Base-by-base conservation (phyloP, 2,888 invertebrate species). In the Cheilosia grossa region DNA sequence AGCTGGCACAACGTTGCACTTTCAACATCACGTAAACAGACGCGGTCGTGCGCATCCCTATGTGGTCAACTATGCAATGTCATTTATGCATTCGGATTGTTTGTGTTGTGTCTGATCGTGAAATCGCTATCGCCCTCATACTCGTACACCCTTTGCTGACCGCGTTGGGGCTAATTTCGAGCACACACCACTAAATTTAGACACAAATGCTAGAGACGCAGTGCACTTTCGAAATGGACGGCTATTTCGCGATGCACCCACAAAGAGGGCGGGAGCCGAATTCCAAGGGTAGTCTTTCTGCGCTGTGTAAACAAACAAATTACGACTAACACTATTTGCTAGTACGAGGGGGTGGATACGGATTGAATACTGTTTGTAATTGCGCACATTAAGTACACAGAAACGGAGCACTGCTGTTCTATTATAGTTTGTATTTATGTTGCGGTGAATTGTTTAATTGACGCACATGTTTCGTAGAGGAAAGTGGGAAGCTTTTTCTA, bases 391-490 rank as follows among this genome's bases (percentile, higher is more conserved):
- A 21, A 69, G 42, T 59, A 53, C 27, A 19, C 10, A 53, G 30
- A 73, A 49, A 44, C 54, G 47, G 59, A 59, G 17, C 15, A 13
- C 30, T n/a, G 24, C n/a, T 40, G 9, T 53, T 27, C 47, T 67
- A 40, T 56, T 78, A 61, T 67, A 13, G 24, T 80, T 72, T 72
- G 54, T 67, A 27, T 51, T 74, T 67, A 70, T 66, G 59, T 37
- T 82, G 61, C 72, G 40, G 19, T 33, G 70, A 78, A 66, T 54
- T 82, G 54, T 75, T 83, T 83, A 70, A 85, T 75, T 72, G 75
- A 63, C 73, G 70, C 74, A 70, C 73, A 69, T 74, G 51, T 56
- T 63, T 61, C 19, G 30, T 67, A 27, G 27, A 27, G 33, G 30
- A 56, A 40, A 44, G 56, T 33, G 64, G 79, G 64, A 74, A 75